Evolutionary conservation across 2,888 invertebrate genomes (phyloP), one percentile per base, ranked within the genome.

Genomic region (Keiferia lycopersicella): DNA sequence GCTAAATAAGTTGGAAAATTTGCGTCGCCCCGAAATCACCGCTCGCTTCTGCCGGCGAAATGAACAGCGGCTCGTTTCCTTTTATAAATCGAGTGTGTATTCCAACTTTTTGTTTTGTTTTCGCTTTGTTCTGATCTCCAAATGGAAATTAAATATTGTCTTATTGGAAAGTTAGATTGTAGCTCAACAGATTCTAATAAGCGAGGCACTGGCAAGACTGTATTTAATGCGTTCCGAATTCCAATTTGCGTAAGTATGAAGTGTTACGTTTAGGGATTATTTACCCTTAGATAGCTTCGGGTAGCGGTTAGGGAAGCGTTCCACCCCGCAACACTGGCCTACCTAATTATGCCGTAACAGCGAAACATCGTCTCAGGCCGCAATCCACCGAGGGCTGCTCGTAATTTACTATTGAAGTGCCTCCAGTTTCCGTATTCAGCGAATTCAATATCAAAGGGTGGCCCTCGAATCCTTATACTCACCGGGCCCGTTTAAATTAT

Each of bases 1-100:
- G 83, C 86, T 81, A 84, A 89, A 90, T 88, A 84, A 75, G 77
- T 84, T 81, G 84, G 83, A 88, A 86, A 86, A 86, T 87, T 86
- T 72, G 77, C 80, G 83, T 82, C 78, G 73, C 57, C n/a, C 45
- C 39, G 75, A 77, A 77, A 79, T 82, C 76, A 74, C 75, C 73
- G 73, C 75, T 71, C 56, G 73, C 68, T 68, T 64, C 65, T 66
- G 66, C 65, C 72, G 70, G 73, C 70, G 73, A 82, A 85, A 83
- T 83, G 80, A 83, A 82, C 83, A 80, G 64, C 69, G 74, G 78
- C 80, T 79, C 79, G 74, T 84, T 86, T 83, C 79, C 76, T 83
- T 84, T 82, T 79, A 81, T 80, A 81, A 81, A 81, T 76, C 73
- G 78, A 81, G 78, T 83, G 75, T 82, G 82, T 84, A 22, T 82